Conservation (phyloP, 2,113 vertebrate species). For the Trichomycterus rosablanca region DNA sequence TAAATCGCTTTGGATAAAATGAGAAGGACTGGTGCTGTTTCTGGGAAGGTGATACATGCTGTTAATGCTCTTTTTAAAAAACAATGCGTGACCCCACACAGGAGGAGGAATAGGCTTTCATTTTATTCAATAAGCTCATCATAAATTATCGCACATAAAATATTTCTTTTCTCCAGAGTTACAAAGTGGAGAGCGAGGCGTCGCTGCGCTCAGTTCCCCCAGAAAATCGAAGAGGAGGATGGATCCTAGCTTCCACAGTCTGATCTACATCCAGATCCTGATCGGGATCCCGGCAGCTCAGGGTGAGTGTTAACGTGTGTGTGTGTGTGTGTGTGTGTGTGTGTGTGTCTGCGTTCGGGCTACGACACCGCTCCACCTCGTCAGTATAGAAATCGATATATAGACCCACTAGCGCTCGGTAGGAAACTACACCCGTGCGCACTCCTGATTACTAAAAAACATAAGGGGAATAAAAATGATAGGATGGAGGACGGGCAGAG, state of each 20-base stretch:
- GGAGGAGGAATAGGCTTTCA: conserved; percentile 64
- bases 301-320: not conserved
- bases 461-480: not conserved
- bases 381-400: not conserved
- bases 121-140: conserved; percentile 93
- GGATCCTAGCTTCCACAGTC: conserved; percentile 26
- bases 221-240: conserved; percentile 44
- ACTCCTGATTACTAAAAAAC: not conserved
- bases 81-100: too few relatives aligned
- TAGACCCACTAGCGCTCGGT: conserved; percentile 1
- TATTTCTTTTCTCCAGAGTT: conserved; percentile 75
- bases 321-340: not conserved
- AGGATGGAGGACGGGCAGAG: too few relatives aligned
- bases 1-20: too few relatives aligned
- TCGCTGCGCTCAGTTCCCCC: conserved; percentile 29
- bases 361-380: conserved; percentile 1
- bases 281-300: conserved; percentile 35
- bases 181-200: conserved; percentile 70
- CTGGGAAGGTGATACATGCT: too few relatives aligned
- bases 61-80: too few relatives aligned
- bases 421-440: conserved; percentile 1
- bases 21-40: too few relatives aligned
- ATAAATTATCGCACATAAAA: conserved; percentile 98
- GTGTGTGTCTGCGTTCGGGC: not conserved
- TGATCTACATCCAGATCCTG: too few relatives aligned